These are phyloP conservation scores for Calidris pugnax DNA, from an alignment of 2,113 vertebrate genomes.

Conservation along the genomic window DNA sequence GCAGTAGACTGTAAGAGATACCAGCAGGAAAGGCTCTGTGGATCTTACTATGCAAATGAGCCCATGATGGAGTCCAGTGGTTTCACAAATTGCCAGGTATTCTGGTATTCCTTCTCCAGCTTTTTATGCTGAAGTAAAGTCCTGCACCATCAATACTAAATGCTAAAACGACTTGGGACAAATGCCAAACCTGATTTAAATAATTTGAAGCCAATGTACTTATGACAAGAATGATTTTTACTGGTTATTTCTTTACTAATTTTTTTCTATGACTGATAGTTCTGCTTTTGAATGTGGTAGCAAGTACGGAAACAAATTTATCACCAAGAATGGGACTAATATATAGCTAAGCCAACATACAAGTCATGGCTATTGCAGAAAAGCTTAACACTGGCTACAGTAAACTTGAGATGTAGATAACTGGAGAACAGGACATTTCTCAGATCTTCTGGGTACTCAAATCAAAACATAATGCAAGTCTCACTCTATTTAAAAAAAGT, in stretches of 20 bases:
- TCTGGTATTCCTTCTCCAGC: not conserved
- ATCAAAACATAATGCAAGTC: not conserved
- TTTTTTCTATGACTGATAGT: not conserved
- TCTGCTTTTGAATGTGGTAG: not conserved
- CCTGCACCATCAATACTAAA: not conserved
- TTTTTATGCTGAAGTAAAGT: not conserved
- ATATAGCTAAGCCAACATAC: not conserved
- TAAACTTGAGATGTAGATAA: not conserved
- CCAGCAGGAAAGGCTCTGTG: not conserved
- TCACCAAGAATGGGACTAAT: not conserved
- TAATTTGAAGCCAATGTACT: not conserved
- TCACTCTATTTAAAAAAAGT: not conserved
- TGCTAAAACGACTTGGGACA: not conserved
- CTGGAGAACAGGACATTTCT: not conserved
- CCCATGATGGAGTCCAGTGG: not conserved
- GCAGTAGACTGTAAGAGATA: not conserved
- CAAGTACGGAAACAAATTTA: not conserved
- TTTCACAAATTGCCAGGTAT: not conserved
- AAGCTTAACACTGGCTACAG: not conserved
- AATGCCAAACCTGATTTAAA: not conserved
- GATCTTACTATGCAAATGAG: not conserved
- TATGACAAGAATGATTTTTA: not conserved
- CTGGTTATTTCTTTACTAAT: not conserved
- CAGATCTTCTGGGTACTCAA: not conserved
- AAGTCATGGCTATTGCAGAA: not conserved